Percentiles rank a stretch among this genome's conserved stretches.
These are phyloP conservation scores for Embidobia sp. DNA, from an alignment of 2,888 invertebrate species.

Conservation along the genomic window DNA sequence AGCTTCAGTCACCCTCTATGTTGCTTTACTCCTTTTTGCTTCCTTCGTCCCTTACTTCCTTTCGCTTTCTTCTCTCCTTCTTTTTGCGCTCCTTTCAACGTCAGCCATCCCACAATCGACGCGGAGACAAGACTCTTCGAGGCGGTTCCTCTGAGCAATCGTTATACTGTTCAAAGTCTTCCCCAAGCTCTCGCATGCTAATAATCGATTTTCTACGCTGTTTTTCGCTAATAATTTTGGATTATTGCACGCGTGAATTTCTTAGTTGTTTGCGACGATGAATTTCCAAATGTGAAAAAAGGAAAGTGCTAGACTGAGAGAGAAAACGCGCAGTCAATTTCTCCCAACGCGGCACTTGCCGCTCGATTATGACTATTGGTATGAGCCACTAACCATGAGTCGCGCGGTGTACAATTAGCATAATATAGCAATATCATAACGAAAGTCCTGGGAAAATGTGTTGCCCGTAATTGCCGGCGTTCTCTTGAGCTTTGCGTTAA, in stretches of 20 bases:
- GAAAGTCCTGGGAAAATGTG: constrained; percentile 69
- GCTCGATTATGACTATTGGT: constrained; percentile 74
- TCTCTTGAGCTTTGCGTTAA: constrained; percentile 69
- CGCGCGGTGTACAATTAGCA: constrained; percentile 75
- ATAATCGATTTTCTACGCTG: constrained; percentile 20
- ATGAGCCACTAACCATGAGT: constrained; percentile 76
- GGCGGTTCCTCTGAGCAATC: constrained; percentile 5
- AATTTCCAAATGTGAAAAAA: too few relatives aligned
- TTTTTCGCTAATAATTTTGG: constrained; percentile 8
- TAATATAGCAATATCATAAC: constrained; percentile 79
- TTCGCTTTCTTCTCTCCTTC: constrained; percentile 16
- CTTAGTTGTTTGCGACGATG: not conserved
- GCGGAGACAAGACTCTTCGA: not conserved
- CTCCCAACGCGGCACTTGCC: constrained; percentile 71
- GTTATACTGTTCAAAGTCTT: too few relatives aligned
- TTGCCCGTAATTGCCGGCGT: constrained; percentile 56
- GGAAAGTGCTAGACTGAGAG: too few relatives aligned
- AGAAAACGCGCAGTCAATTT: constrained; percentile 69
- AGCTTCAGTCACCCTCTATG: constrained; percentile 17
- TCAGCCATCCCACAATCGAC: constrained; percentile 3
- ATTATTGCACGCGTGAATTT: constrained; percentile 12
- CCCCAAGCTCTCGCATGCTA: constrained; percentile 9
- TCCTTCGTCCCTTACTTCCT: constrained; percentile 10
- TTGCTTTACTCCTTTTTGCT: constrained; percentile 22
- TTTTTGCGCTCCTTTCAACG: constrained; percentile 27